phyloP scores from a whole-genome alignment of 2,113 vertebrate species.

The Mugil cephalus region DNA sequence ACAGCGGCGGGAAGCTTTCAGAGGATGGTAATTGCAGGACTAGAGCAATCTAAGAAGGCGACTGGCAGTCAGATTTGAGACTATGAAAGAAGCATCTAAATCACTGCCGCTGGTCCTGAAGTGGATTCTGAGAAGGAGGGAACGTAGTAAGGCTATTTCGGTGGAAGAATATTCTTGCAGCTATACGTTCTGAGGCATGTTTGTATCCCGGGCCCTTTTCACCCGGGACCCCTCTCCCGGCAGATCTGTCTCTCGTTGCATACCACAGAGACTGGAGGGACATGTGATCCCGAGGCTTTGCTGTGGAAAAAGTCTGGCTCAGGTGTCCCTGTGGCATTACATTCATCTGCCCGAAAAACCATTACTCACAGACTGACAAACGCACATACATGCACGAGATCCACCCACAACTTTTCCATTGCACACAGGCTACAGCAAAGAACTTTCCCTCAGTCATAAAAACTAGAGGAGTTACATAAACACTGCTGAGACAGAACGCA shows the following conservation, averaged over 20 bases:
- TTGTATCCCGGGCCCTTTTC: constrained; percentile 48
- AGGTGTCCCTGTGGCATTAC: constrained; percentile 65
- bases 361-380: constrained; percentile 68
- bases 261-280: constrained; percentile 60
- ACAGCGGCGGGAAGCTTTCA: constrained; percentile 60
- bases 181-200: constrained; percentile 40
- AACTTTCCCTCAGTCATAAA: not conserved
- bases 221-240: constrained; percentile 26
- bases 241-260: constrained; percentile 59
- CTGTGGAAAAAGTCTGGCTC: constrained; percentile 65
- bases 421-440: not conserved
- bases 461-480: not conserved
- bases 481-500: not conserved
- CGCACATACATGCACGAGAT: constrained; percentile 17
- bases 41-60: constrained; percentile 54
- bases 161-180: constrained; percentile 42
- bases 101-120: constrained; percentile 27
- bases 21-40: constrained; percentile 70
- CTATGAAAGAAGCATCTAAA: constrained; percentile 50
- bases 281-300: constrained; percentile 54
- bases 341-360: constrained; percentile 68
- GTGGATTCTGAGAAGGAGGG: constrained; percentile 55
- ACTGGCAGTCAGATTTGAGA: constrained; percentile 63
- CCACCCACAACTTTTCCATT: constrained; percentile 2
- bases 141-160: constrained; percentile 64